These are phyloP conservation scores for Clitarchus hookeri DNA, from an alignment of 2,888 invertebrate genomes.

Conservation along the genomic window DNA sequence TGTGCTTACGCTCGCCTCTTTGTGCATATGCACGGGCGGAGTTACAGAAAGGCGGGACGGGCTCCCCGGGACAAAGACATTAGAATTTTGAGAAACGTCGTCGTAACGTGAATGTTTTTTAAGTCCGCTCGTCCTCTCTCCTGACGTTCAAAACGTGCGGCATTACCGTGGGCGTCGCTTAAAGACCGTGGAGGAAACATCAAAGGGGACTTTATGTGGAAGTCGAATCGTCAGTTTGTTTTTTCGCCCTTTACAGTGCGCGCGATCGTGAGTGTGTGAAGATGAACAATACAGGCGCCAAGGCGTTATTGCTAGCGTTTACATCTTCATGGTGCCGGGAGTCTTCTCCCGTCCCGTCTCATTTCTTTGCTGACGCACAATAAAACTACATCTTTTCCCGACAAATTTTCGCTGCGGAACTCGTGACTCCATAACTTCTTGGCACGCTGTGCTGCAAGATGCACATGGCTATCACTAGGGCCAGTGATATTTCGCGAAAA, in stretches of 20 bases:
- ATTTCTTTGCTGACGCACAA: no score
- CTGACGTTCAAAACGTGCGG: not conserved
- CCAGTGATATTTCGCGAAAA: no score
- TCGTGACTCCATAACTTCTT: no score
- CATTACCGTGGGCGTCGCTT: not conserved
- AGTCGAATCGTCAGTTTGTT: not conserved
- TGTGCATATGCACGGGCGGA: not conserved
- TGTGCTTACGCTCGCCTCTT: not conserved
- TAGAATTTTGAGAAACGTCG: constrained; percentile 14
- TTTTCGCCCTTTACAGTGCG: not conserved
- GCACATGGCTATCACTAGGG: no score
- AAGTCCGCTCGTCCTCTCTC: not conserved
- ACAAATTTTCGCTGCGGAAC: no score
- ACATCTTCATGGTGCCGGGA: not conserved
- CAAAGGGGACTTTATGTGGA: not conserved
- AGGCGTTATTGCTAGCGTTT: not conserved
- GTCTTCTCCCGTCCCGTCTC: not conserved
- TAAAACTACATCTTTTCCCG: no score
- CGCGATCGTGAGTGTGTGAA: not conserved
- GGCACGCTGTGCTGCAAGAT: no score
- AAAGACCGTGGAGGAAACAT: not conserved
- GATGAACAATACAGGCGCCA: not conserved
- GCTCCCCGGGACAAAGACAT: not conserved
- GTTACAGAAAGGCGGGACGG: no score
- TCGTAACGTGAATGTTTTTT: not conserved